Evolutionary conservation across 2,888 invertebrate genomes (phyloP).

Genomic region (Leptothorax acervorum): DNA sequence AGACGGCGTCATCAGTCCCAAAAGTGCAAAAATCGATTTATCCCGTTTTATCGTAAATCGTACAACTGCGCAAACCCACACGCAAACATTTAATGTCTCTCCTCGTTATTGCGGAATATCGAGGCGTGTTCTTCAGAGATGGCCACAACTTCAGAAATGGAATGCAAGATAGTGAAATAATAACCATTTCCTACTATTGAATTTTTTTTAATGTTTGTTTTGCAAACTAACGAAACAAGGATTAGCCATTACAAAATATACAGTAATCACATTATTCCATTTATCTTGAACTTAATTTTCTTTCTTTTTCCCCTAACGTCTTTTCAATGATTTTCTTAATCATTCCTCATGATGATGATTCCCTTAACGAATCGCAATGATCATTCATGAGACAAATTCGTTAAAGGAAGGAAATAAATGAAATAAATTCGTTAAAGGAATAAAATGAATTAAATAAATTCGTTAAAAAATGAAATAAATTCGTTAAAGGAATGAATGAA

Average conservation of each 20-base stretch:
- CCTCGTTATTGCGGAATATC: slow-evolving; percentile 5
- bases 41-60: slow-evolving; percentile 44
- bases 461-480: too few relatives aligned
- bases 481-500: too few relatives aligned
- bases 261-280: background rate
- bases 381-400: too few relatives aligned
- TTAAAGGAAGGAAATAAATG: too few relatives aligned
- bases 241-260: background rate
- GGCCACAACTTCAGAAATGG: background rate
- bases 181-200: background rate
- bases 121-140: background rate
- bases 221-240: background rate
- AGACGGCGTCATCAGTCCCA: slow-evolving; percentile 44
- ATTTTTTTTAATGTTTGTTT: background rate
- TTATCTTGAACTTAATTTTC: background rate
- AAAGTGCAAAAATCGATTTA: slow-evolving; percentile 56
- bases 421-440: too few relatives aligned
- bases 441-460: too few relatives aligned
- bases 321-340: background rate
- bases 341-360: too few relatives aligned
- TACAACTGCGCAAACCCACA: slow-evolving; percentile 19
- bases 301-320: background rate
- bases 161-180: background rate
- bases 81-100: background rate
- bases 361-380: background rate